Evolutionary conservation across 2,797 vertebrate species (phyloP), one percentile per base, ranked within the genome.

Genomic region (Neosilurus hyrtlii): DNA sequence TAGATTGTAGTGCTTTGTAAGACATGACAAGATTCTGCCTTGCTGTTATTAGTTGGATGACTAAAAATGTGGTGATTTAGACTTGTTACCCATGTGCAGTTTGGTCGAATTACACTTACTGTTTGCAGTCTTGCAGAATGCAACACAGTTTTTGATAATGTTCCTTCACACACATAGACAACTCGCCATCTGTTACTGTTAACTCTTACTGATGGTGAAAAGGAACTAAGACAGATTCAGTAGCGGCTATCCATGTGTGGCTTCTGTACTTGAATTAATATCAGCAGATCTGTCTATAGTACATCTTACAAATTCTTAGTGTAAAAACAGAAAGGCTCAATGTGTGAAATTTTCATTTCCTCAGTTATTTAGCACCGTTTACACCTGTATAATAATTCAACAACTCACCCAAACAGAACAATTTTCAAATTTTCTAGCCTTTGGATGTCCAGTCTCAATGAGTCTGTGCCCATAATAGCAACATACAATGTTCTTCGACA

Each of bases 111-210:
- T 78, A 86, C 73, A 86, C 80, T 79, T 82, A 75, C 35, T 75
- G 79, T 82, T 52, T 78, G 24, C 77, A 73, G 79, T 82, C 52
- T 68, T 77, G 61, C 67, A 80, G 22, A 82, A 82, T 57, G 79
- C 8, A 68, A n/a, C 62, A 79, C 72, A 20, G 72, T 77, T 85
- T 85, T 79, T 56, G 81, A 83, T 82, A 82, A 72, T 79, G 73
- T 54, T 52, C 73, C 51, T 70, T 56, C 37, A 65, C 77, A 83
- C 57, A 59, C 85, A 22, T 75, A 83, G 80, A 83, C 81, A 83
- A 85, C 73, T 57, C 30, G 56, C 87, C 87, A 86, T 88, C 85
- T 88, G 87, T 83, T 86, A 76, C 75, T 82, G 51, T 52, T 83
- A 80, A 72, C 56, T 22, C 54, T 26, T 72, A 26, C 37, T 72